Conservation (phyloP, 2,888 invertebrate species). For the Drosophila nr. medialis region DNA sequence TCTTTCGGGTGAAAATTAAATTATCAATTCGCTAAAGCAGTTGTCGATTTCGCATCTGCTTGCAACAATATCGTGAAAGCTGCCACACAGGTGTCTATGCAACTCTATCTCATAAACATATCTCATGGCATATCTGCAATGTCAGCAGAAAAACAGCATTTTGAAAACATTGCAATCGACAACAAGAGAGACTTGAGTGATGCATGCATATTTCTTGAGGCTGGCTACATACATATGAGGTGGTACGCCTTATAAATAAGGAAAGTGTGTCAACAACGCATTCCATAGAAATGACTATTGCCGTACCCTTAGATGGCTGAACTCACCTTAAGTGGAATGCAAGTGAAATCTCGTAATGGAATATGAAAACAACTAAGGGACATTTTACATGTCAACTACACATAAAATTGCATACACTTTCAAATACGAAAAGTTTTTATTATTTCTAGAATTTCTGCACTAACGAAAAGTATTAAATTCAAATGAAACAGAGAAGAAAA, state of each 20-base stretch:
- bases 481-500: too few species aligned
- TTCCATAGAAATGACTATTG: conserved; percentile 43
- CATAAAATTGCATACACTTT: conserved; percentile 26
- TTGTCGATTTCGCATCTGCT: conserved; percentile 28
- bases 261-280: conserved; percentile 76
- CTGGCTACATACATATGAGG: conserved; percentile 71
- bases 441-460: neutral
- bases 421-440: neutral
- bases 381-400: conserved; percentile 2
- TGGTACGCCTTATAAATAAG: conserved; percentile 68
- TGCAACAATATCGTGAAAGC: conserved; percentile 17
- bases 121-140: conserved; percentile 55
- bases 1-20: neutral
- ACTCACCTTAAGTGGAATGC: conserved; percentile 50
- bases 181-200: conserved; percentile 32
- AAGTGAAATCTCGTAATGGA: conserved; percentile 38
- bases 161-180: conserved; percentile 29
- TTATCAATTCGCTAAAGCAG: neutral
- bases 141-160: conserved; percentile 55
- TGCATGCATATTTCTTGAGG: conserved; percentile 48
- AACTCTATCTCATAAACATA: conserved; percentile 13
- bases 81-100: conserved; percentile 22
- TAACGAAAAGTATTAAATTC: neutral
- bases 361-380: conserved; percentile 26
- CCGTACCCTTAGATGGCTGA: conserved; percentile 26